Evolutionary conservation across 2,797 vertebrate species (phyloP).

Genomic region (Parauchenoglanis ngamensis): DNA sequence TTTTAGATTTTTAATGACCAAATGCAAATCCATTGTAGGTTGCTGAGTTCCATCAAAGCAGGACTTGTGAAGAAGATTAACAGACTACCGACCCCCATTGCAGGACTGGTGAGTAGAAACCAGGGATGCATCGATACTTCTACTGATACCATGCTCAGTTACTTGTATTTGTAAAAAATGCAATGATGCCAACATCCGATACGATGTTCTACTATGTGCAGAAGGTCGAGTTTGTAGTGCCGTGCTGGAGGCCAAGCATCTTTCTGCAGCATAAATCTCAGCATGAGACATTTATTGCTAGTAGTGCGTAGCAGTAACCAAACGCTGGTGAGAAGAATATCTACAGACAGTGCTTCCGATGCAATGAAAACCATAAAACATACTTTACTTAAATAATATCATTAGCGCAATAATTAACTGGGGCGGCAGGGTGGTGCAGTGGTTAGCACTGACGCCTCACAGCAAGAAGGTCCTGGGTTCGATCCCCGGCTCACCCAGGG

Average conservation of each 20-base stretch:
- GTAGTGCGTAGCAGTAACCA: not conserved
- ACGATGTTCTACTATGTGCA: not conserved
- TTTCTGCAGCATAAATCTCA: not conserved
- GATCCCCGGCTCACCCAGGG: too few relatives aligned
- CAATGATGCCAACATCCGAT: not conserved
- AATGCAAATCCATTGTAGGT: slow-evolving; percentile 70
- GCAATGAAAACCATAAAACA: not conserved
- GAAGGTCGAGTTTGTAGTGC: not conserved
- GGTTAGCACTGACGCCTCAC: too few relatives aligned
- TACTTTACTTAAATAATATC: not conserved
- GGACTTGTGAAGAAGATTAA: slow-evolving; percentile 98
- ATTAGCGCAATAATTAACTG: too few relatives aligned
- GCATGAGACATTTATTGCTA: not conserved
- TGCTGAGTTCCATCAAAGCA: slow-evolving; percentile 94
- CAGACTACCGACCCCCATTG: slow-evolving; percentile 93
- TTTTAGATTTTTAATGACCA: not conserved
- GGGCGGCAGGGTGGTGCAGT: too few relatives aligned
- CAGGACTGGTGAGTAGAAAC: slow-evolving; percentile 88
- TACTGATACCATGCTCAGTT: not conserved
- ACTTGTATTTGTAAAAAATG: not conserved
- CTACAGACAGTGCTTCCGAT: not conserved
- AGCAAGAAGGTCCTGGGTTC: too few relatives aligned
- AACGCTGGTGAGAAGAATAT: not conserved
- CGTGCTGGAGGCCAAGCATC: not conserved
- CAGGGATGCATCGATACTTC: too few relatives aligned